Conservation (phyloP, 2,888 invertebrate genomes). For the Monochamus alternatus region DNA sequence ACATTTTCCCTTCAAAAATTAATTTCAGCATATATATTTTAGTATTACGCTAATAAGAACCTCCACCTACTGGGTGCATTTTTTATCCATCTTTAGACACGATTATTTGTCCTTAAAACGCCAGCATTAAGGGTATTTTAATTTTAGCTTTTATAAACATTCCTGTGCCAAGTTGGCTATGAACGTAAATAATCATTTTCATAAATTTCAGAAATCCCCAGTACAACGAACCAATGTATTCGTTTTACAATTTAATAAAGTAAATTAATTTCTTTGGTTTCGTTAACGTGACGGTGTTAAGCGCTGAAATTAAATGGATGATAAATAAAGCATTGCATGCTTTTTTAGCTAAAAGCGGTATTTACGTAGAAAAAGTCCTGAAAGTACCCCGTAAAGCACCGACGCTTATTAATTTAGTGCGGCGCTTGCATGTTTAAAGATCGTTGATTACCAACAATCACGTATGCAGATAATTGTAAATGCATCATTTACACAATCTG, state of each 20-base stretch:
- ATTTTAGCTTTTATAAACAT: too few species aligned
- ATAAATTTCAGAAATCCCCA: too few species aligned
- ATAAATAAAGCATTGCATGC: slow-evolving; percentile 16
- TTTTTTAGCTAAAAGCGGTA: slow-evolving; percentile 4
- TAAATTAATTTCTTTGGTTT: neutral
- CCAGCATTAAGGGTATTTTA: too few species aligned
- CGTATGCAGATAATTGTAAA: slow-evolving; percentile 66
- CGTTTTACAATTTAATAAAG: neutral
- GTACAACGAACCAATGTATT: neutral
- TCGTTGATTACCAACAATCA: slow-evolving; percentile 62
- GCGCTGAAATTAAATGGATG: slow-evolving; percentile 14
- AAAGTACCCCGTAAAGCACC: slow-evolving; percentile 39
- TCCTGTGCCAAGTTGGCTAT: too few species aligned
- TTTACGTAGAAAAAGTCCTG: slow-evolving; percentile 31
- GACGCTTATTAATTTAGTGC: slow-evolving; percentile 43
- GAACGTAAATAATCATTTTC: too few species aligned
- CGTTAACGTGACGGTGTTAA: slow-evolving; percentile 5
- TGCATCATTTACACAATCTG: slow-evolving; percentile 67
- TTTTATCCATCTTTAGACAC: too few species aligned
- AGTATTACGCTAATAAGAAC: too few species aligned
- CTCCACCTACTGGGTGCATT: too few species aligned
- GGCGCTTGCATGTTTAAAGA: slow-evolving; percentile 58
- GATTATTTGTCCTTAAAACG: too few species aligned
- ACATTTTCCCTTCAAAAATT: too few species aligned
- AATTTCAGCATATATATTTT: too few species aligned